Conservation (phyloP, 2,888 invertebrate species). For the Leptopilina myrica region DNA sequence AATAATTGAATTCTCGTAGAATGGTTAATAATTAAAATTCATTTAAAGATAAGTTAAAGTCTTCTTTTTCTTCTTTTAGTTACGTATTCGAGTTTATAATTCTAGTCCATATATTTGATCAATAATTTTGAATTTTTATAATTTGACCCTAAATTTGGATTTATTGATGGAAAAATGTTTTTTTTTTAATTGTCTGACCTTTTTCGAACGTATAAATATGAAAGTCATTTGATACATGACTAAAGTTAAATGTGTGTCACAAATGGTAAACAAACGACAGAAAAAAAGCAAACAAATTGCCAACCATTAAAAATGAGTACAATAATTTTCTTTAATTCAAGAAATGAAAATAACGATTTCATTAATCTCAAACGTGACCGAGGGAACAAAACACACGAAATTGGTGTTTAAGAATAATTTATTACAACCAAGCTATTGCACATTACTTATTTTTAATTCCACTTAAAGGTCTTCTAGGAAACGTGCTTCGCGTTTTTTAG, state of each 20-base stretch:
- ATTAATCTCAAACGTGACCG: constrained; percentile 9
- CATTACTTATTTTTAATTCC: constrained; percentile 7
- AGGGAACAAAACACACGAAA: constrained; percentile 4
- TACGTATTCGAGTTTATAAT: too few relatives aligned
- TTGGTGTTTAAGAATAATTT: not conserved
- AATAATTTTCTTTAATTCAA: not conserved
- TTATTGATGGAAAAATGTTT: too few relatives aligned
- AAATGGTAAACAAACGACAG: not conserved
- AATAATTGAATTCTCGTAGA: too few relatives aligned
- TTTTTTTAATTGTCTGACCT: too few relatives aligned
- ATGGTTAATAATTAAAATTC: too few relatives aligned
- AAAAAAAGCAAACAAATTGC: too few relatives aligned
- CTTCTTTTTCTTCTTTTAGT: too few relatives aligned
- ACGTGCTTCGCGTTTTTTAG: not conserved
- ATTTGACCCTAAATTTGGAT: too few relatives aligned
- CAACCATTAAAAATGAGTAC: not conserved
- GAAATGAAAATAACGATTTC: constrained; percentile 11
- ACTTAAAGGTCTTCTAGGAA: constrained; percentile 3
- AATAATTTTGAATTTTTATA: too few relatives aligned
- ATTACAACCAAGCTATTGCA: not conserved
- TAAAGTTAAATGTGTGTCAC: not conserved
- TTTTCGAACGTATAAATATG: not conserved
- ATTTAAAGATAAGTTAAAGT: too few relatives aligned
- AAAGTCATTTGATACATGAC: not conserved
- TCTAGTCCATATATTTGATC: too few relatives aligned